phyloP scores from a whole-genome alignment of 2,888 invertebrate genomes.

The Neria commutata region DNA sequence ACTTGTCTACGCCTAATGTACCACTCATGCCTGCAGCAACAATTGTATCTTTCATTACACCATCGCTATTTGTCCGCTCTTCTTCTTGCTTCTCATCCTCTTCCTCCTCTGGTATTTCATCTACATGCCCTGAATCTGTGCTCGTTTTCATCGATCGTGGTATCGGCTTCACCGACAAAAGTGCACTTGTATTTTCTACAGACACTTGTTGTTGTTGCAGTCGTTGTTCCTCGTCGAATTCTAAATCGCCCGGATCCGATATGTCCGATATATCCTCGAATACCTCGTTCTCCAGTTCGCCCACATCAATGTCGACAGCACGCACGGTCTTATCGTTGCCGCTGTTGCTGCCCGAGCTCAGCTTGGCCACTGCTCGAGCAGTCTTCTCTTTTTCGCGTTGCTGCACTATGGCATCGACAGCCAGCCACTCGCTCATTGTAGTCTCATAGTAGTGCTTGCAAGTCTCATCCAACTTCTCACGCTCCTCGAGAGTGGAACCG shows the following conservation, averaged over 20 bases:
- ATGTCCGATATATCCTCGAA: slow-evolving; percentile 66
- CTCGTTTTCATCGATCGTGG: slow-evolving; percentile 59
- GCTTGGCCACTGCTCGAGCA: slow-evolving; percentile 82
- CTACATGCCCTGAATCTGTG: slow-evolving; percentile 61
- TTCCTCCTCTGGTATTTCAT: slow-evolving; percentile 59
- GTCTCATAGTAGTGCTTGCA: slow-evolving; percentile 83
- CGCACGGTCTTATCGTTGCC: slow-evolving; percentile 64
- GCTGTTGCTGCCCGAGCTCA: slow-evolving; percentile 77
- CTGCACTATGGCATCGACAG: slow-evolving; percentile 89
- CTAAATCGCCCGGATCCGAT: slow-evolving; percentile 62
- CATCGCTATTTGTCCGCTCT: neutral
- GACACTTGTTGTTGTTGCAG: slow-evolving; percentile 26
- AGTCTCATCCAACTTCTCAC: slow-evolving; percentile 70
- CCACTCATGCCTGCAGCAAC: too few relatives aligned
- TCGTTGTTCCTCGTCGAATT: slow-evolving; percentile 50
- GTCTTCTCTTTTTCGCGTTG: slow-evolving; percentile 83
- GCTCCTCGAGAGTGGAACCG: slow-evolving; percentile 72
- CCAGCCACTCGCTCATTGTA: slow-evolving; percentile 94
- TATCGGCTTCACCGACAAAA: slow-evolving; percentile 51
- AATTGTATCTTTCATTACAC: neutral
- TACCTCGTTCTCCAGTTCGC: slow-evolving; percentile 66
- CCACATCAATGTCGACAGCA: slow-evolving; percentile 63
- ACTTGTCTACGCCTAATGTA: slow-evolving; percentile 22
- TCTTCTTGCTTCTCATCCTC: neutral
- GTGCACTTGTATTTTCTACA: slow-evolving; percentile 22